Evolutionary conservation across 2,888 invertebrate species (phyloP).

Genomic region (Aquatica leii): DNA sequence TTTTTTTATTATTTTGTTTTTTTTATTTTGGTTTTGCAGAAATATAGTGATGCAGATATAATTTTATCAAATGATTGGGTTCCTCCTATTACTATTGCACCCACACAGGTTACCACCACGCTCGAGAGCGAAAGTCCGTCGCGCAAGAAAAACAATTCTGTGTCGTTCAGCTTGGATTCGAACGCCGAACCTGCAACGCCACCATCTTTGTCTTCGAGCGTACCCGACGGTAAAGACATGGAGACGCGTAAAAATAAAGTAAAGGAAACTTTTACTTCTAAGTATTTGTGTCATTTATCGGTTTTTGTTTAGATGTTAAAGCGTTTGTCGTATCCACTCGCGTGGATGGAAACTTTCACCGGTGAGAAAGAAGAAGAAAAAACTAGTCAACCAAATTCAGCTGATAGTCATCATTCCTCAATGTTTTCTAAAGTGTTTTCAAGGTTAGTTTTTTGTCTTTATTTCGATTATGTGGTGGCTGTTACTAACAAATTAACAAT

Average conservation of each 20-base stretch:
- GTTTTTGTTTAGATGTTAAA: conserved; percentile 77
- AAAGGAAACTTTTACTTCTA: conserved; percentile 22
- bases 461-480: neutral
- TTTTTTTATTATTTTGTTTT: conserved; percentile 17
- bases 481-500: conserved; percentile 53
- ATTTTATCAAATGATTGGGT: conserved; percentile 88
- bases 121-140: conserved; percentile 62
- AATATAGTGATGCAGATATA: conserved; percentile 88
- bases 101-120: conserved; percentile 70
- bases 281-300: neutral
- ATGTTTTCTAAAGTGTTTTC: conserved; percentile 93
- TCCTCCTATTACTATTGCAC: conserved; percentile 82
- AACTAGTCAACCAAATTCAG: conserved; percentile 58
- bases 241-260: conserved; percentile 80
- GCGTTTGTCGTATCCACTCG: conserved; percentile 87
- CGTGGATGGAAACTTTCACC: conserved; percentile 90
- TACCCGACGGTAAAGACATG: conserved; percentile 56
- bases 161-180: conserved; percentile 76
- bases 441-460: conserved; percentile 67
- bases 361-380: conserved; percentile 73
- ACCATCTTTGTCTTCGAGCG: conserved; percentile 48
- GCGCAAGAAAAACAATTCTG: conserved; percentile 75
- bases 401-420: conserved; percentile 69
- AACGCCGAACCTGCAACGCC: conserved; percentile 62
- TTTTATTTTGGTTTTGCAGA: conserved; percentile 57